Evolutionary conservation across 53 echinoderm and acorn worm species (phyloP).

Genomic region (Henricia sp.): DNA sequence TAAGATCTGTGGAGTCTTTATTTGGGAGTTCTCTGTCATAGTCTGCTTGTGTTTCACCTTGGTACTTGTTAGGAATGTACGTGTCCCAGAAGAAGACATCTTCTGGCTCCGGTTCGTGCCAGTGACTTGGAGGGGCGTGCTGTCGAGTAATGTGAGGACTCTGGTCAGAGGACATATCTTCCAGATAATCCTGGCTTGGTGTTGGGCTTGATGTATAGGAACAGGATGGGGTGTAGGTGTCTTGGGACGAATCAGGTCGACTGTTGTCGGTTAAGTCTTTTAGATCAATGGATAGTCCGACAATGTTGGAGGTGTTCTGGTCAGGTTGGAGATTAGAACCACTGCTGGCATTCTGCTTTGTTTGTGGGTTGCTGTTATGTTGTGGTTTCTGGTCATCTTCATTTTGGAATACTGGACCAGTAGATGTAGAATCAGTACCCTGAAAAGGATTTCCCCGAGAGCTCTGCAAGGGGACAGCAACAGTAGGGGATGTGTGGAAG

Average conservation of each 20-base stretch:
- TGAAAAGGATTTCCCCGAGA: too few species aligned
- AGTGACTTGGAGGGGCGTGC: neutral
- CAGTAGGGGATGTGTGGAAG: too few species aligned
- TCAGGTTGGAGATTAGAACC: neutral
- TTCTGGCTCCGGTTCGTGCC: slow-evolving; percentile 39
- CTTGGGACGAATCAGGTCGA: slow-evolving; percentile 30
- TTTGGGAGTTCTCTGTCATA: neutral
- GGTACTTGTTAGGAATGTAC: slow-evolving; percentile 36
- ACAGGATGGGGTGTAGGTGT: slow-evolving; percentile 43
- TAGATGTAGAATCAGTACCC: too few species aligned
- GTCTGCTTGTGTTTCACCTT: neutral
- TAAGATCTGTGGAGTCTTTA: slow-evolving; percentile 2
- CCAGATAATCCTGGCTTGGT: slow-evolving; percentile 35
- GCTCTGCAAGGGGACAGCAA: too few species aligned
- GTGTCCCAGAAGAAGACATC: slow-evolving; percentile 55
- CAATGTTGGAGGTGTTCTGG: neutral
- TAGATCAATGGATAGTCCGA: slow-evolving; percentile 4
- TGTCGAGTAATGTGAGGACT: neutral
- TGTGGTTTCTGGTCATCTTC: too few species aligned
- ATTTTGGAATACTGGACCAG: too few species aligned
- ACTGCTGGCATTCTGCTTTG: neutral
- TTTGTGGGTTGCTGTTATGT: slow-evolving; percentile 1
- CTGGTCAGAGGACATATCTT: slow-evolving; percentile 8
- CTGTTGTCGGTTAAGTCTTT: neutral
- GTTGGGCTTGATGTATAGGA: slow-evolving; percentile 42